phyloP scores from a whole-genome alignment of 1,140 invertebrate genomes.

The Acyrthosiphon pisum region DNA sequence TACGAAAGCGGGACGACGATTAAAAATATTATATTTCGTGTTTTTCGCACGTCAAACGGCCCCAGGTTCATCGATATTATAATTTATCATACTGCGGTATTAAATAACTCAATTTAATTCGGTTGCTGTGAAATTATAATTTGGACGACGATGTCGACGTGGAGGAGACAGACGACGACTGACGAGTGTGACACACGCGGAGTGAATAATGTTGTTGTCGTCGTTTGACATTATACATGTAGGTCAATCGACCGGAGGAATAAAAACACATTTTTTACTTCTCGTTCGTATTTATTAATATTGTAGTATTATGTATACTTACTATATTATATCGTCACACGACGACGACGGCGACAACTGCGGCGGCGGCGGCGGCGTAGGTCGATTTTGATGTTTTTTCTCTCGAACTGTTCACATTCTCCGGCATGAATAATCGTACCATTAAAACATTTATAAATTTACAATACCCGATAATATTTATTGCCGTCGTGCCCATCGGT shows the following conservation, averaged over 20 bases:
- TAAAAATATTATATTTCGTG: neutral
- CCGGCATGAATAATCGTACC: neutral
- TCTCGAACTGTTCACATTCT: neutral
- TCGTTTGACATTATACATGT: neutral
- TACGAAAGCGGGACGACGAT: neutral
- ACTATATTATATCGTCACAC: slow-evolving; percentile 12
- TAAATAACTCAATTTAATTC: neutral
- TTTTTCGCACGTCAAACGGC: neutral
- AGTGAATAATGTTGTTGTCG: neutral
- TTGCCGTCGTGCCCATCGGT: neutral
- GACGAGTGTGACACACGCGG: neutral
- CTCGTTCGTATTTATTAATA: neutral
- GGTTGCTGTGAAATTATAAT: neutral
- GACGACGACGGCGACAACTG: no score
- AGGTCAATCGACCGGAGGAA: slow-evolving; percentile 5
- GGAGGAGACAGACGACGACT: neutral
- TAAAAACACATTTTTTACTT: slow-evolving; percentile 13
- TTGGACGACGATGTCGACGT: neutral
- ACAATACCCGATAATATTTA: neutral
- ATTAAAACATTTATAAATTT: slow-evolving; percentile 14
- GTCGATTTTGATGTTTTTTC: neutral
- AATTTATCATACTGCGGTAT: neutral
- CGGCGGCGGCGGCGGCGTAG: neutral
- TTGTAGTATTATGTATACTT: neutral
- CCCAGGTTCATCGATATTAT: neutral